phyloP scores from a whole-genome alignment of 1,140 invertebrate genomes.

The Ladona fulva region DNA sequence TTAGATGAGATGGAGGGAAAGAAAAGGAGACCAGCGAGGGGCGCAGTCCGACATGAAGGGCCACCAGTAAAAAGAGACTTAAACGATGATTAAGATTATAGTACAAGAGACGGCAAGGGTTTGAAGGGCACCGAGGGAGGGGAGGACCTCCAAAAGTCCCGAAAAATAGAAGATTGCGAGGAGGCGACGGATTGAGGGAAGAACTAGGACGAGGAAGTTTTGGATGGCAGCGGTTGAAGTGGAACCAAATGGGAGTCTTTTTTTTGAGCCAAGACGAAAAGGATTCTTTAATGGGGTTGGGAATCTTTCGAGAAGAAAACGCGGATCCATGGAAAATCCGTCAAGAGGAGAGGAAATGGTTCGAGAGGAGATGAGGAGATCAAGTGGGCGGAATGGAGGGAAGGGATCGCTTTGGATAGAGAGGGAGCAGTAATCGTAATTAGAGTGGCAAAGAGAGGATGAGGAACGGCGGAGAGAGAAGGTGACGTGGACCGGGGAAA shows the following conservation, averaged over 20 bases:
- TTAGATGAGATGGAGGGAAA: no score
- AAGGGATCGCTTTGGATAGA: not conserved
- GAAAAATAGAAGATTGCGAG: not conserved
- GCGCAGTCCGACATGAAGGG: no score
- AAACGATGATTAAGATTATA: no score
- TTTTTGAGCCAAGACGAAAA: not conserved
- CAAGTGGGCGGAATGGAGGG: not conserved
- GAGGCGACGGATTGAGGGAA: not conserved
- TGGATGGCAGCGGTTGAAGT: not conserved
- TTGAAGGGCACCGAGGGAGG: not conserved
- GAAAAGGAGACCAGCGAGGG: no score
- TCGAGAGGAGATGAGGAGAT: not conserved
- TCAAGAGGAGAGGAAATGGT: not conserved
- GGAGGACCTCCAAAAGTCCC: not conserved
- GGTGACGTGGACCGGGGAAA: not conserved
- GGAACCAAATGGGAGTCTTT: not conserved
- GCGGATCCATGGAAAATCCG: slow-evolving; percentile 1
- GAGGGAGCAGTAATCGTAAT: not conserved
- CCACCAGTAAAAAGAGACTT: no score
- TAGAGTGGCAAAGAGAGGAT: not conserved
- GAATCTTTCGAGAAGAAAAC: not conserved
- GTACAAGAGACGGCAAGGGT: no score
- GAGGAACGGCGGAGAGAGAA: not conserved
- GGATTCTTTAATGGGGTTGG: not conserved
- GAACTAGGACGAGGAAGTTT: not conserved